A percentile compares a stretch with the other conserved stretches of the same genome.
Conservation (phyloP, 37 sponge, comb jelly and placozoan species). For the Mnemiopsis leidyi region DNA sequence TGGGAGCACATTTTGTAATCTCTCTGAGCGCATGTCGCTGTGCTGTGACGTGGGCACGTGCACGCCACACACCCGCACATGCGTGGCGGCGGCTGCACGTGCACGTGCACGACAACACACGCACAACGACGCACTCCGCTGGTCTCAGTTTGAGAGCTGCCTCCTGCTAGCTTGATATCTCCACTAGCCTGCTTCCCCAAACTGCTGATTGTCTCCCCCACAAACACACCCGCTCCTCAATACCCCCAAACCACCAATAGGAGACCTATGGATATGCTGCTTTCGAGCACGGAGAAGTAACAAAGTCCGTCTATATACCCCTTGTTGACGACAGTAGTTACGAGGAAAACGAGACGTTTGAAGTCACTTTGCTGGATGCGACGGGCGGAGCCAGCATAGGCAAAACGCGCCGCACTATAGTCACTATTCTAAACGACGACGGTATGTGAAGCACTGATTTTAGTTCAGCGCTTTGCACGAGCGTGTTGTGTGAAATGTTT, state of each 20-base stretch:
- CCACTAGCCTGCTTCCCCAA: not conserved
- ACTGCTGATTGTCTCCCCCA: not conserved
- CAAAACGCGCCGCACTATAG: not conserved
- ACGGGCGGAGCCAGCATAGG: constrained; percentile 27
- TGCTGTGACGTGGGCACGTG: not conserved
- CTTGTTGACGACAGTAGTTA: not conserved
- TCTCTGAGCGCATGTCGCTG: not conserved
- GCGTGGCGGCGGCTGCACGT: not conserved
- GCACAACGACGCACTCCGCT: not conserved
- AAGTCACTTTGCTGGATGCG: not conserved
- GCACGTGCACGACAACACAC: no score
- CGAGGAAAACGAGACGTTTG: constrained; percentile 3
- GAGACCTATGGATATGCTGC: not conserved
- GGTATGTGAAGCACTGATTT: constrained; percentile 13
- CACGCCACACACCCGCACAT: not conserved
- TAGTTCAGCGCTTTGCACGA: not conserved
- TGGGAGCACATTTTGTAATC: not conserved
- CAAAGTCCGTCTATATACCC: constrained; percentile 8
- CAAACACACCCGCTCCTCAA: not conserved
- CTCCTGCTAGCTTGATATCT: not conserved
- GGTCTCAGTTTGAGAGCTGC: not conserved
- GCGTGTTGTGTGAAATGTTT: not conserved
- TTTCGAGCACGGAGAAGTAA: constrained; percentile 60
- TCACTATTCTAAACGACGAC: constrained; percentile 54
- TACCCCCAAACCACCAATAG: not conserved